Evolutionary conservation across 2,797 vertebrate genomes (phyloP).

Genomic region (Miichthys miiuy): DNA sequence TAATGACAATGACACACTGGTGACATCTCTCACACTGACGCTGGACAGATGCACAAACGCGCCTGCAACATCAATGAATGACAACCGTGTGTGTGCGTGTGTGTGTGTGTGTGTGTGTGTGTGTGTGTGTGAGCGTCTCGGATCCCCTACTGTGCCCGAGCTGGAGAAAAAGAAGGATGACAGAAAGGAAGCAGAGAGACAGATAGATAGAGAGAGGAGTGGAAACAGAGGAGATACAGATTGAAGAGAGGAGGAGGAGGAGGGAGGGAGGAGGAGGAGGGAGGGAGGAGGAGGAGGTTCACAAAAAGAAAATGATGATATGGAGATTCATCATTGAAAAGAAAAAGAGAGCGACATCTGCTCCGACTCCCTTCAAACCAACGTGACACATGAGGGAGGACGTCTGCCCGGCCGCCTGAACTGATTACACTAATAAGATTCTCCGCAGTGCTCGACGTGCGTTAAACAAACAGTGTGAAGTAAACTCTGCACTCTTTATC

Average conservation of each 20-base stretch:
- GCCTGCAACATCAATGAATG: conserved; percentile 49
- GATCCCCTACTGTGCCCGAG: conserved; percentile 19
- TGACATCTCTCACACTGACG: conserved; percentile 72
- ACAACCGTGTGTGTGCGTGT: conserved; percentile 5
- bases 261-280: too few relatives aligned
- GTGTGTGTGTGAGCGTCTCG: conserved; percentile 2
- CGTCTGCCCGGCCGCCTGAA: conserved; percentile 44
- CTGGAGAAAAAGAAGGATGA: conserved; percentile 32
- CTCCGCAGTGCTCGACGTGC: conserved; percentile 19
- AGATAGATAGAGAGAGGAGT: neutral
- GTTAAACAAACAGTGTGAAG: conserved; percentile 37
- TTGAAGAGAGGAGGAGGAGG: neutral
- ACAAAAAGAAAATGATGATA: conserved; percentile 38
- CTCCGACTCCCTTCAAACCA: conserved; percentile 53
- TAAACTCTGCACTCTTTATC: conserved; percentile 3
- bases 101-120: conserved; percentile 15
- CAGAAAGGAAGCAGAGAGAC: conserved; percentile 23
- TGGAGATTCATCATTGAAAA: conserved; percentile 30
- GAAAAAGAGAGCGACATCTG: conserved; percentile 57
- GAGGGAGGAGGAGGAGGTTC: neutral
- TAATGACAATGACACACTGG: conserved; percentile 65
- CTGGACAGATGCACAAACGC: conserved; percentile 68
- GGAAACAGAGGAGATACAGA: conserved; percentile 8
- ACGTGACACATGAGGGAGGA: conserved; percentile 59
- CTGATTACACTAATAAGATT: conserved; percentile 66